phyloP scores from a whole-genome alignment of 2,113 vertebrate species.

The Barnardius zonarius region DNA sequence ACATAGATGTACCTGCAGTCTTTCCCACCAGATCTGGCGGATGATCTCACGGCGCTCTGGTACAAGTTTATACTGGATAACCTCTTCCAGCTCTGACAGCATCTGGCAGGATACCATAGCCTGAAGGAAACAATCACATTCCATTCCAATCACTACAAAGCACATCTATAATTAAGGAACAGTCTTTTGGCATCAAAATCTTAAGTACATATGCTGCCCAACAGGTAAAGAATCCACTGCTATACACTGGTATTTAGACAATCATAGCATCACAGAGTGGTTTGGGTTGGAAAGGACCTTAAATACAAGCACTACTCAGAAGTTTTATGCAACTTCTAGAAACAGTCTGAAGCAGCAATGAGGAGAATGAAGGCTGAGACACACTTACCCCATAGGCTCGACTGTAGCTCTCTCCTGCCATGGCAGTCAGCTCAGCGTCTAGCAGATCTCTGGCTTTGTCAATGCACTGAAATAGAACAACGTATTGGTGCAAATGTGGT shows the following conservation, averaged over 20 bases:
- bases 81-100: conserved; percentile 98
- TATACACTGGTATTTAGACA: neutral
- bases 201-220: neutral
- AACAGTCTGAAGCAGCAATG: neutral
- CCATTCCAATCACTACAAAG: conserved; percentile 52
- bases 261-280: neutral
- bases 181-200: neutral
- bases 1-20: conserved; percentile 85
- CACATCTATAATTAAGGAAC: neutral
- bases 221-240: neutral
- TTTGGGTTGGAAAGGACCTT: neutral
- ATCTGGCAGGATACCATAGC: conserved; percentile 99
- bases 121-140: conserved; percentile 77
- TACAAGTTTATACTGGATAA: conserved; percentile 99
- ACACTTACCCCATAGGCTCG: conserved; percentile 91
- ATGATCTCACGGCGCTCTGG: conserved; percentile 98
- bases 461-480: conserved; percentile 83
- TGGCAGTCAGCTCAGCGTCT: conserved; percentile 95
- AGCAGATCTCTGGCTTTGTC: conserved; percentile 97
- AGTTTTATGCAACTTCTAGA: neutral
- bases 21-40: conserved; percentile 98
- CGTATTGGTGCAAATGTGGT: neutral
- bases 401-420: conserved; percentile 99
- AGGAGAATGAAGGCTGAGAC: neutral
- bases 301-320: neutral